Evolutionary conservation across 2,113 vertebrate genomes (phyloP), one percentile per base, ranked within the genome.

Genomic region (Leuciscus idus): DNA sequence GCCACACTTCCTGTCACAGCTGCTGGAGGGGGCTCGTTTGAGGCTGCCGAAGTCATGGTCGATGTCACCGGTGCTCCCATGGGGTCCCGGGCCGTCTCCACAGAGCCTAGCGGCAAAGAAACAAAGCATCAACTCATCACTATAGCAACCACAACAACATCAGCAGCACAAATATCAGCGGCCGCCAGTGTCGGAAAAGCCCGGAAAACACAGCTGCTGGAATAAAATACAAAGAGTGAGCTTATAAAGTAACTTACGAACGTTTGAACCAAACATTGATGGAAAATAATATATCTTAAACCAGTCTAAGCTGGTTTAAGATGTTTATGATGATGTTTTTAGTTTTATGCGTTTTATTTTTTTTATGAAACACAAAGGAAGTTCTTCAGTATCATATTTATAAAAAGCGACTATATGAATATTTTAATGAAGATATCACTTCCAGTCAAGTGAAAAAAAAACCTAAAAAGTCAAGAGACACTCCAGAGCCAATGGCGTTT

Each of bases 1-100:
- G 96, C 95, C 86, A 95, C 90, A 90, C 95, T 95, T 92, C 96
- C 96, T 85, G 95, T 92, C 93, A 96, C 95, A 59, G 93, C 94
- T 88, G 97, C 96, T 78, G 94, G 52, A 23, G 50, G 94, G 79
- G 78, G 94, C 81, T 97, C 95, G 84, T 92, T 96, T 89, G 97
- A 97, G 90, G 95, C 97, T 89, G 97, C 97, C 83, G 97, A 97
- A 92, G 97, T 98, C 97, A 98, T 98, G 93, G 96, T 94, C 75
- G 89, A 89, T 84, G 94, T 91, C 48, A 39, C 30, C 46, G 94
- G 93, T 88, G 90, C 91, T 90, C 83, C 94, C 89, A 91, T 85
- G 91, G 95, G 93, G 73, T 93, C 92, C 87, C 93, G 92, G 88
- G 91, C 94, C 91, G 95, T 95, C 93, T 97, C 95, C 91, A 92